phyloP scores from a whole-genome alignment of 1,140 invertebrate species.

The Eubasilissa regina region DNA sequence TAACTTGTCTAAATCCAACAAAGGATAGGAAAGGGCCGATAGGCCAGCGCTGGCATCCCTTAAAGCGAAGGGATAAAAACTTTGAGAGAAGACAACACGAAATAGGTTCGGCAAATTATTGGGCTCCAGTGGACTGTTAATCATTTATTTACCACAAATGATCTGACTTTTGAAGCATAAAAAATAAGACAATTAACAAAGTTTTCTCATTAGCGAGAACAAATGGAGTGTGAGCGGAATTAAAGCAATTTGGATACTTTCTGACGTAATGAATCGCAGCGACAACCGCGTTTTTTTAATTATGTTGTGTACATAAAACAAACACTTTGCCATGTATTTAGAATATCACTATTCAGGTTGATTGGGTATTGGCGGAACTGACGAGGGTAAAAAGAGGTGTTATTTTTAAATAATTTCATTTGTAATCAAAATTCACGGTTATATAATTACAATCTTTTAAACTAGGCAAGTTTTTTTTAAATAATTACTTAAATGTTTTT shows the following conservation, averaged over 20 bases:
- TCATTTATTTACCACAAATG: slow-evolving; percentile 46
- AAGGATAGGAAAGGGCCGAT: neutral
- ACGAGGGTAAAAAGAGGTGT: too few species aligned
- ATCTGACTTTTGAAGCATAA: slow-evolving; percentile 35
- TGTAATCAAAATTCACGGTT: too few species aligned
- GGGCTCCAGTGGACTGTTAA: slow-evolving; percentile 44
- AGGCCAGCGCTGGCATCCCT: slow-evolving; percentile 5
- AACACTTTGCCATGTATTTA: too few species aligned
- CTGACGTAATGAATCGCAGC: neutral
- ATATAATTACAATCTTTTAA: too few species aligned
- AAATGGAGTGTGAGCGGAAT: slow-evolving; percentile 28
- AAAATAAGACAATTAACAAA: slow-evolving; percentile 43
- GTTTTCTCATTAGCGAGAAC: slow-evolving; percentile 27
- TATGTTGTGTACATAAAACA: too few species aligned
- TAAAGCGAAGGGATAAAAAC: slow-evolving; percentile 41
- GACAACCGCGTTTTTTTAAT: too few species aligned
- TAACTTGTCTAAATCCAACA: slow-evolving; percentile 10
- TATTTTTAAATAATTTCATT: too few species aligned
- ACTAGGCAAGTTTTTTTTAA: too few species aligned
- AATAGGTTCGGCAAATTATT: slow-evolving; percentile 36
- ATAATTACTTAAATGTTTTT: too few species aligned
- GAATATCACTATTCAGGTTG: too few species aligned
- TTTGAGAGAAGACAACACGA: slow-evolving; percentile 29
- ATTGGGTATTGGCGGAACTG: too few species aligned
- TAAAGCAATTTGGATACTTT: slow-evolving; percentile 1